These are phyloP conservation scores for Portunus trituberculatus DNA, from an alignment of 1,140 invertebrate species.

Conservation along the genomic window DNA sequence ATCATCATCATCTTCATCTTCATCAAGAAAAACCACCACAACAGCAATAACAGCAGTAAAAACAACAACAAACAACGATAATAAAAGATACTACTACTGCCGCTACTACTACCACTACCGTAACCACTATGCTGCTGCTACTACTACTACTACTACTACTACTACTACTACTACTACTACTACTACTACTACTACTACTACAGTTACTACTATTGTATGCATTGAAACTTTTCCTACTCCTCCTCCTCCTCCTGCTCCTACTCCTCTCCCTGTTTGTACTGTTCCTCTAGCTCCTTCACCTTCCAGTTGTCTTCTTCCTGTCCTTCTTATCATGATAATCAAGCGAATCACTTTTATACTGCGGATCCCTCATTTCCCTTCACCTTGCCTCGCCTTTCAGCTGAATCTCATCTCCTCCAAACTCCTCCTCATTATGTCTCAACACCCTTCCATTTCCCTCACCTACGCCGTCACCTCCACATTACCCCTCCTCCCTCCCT, in stretches of 20 bases:
- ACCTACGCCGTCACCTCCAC: neutral
- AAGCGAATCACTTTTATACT: too few relatives aligned
- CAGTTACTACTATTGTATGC: too few relatives aligned
- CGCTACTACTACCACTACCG: neutral
- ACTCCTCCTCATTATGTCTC: neutral
- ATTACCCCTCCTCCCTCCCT: neutral
- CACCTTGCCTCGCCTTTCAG: too few relatives aligned
- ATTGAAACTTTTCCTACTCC: neutral
- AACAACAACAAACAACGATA: too few relatives aligned
- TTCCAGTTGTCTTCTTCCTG: neutral
- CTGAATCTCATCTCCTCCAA: neutral
- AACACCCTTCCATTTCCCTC: neutral
- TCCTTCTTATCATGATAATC: neutral
- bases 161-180: constrained; percentile 22
- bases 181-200: constrained; percentile 10
- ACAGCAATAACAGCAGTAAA: too few relatives aligned
- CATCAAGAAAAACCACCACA: too few relatives aligned
- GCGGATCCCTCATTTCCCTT: too few relatives aligned
- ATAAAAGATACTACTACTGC: neutral
- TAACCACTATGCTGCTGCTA: neutral
- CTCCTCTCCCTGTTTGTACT: neutral
- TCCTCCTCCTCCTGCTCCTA: neutral
- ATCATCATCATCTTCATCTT: too few relatives aligned
- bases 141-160: neutral
- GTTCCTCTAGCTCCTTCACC: neutral